Conservation (phyloP, 2,113 vertebrate genomes). For the Zosterops borbonicus region DNA sequence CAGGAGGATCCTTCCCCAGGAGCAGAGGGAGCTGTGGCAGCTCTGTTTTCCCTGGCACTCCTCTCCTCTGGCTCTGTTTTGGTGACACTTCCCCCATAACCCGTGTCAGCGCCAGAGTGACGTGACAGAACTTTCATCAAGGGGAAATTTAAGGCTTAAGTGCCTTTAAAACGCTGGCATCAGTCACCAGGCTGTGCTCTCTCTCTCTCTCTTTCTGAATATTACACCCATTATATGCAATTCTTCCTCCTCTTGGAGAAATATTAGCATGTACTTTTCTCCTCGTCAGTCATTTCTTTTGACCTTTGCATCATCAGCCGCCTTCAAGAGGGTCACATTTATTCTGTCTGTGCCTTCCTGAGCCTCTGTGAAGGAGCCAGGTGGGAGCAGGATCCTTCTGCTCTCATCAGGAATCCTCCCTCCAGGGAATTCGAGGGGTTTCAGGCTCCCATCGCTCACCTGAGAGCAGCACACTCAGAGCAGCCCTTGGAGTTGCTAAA, state of each 20-base stretch:
- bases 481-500: background rate
- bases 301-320: background rate
- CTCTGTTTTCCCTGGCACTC: background rate
- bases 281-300: background rate
- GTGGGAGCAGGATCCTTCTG: background rate
- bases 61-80: background rate
- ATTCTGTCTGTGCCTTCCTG: background rate
- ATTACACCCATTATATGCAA: constrained; percentile 58
- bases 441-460: background rate
- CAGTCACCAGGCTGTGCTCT: background rate
- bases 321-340: background rate
- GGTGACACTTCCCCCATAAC: constrained; percentile 29
- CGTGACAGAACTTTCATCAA: constrained; percentile 50
- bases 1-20: background rate
- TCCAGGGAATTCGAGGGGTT: background rate
- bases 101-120: background rate
- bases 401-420: rapidly evolving
- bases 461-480: background rate
- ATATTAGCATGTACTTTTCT: constrained; percentile 55
- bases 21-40: background rate
- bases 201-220: background rate
- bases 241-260: constrained; percentile 38
- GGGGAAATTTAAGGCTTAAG: constrained; percentile 65
- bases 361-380: background rate
- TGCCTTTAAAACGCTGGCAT: constrained; percentile 63